Conservation (phyloP, 1,140 invertebrate genomes). For the Trissolcus basalis region DNA sequence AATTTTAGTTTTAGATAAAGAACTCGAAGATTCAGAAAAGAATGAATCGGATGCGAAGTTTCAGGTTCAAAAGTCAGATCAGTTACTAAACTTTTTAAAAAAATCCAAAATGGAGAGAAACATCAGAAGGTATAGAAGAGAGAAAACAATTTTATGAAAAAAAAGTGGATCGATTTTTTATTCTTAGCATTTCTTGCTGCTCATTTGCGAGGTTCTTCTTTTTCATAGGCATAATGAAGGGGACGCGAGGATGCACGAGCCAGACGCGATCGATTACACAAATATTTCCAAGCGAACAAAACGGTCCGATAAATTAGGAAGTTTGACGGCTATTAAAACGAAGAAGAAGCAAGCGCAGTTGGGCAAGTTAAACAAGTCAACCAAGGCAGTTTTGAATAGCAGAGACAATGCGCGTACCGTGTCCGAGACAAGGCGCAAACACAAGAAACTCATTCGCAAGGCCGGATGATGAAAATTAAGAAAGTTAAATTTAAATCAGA, state of each 20-base stretch:
- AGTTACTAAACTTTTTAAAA: too few species aligned
- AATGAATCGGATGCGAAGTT: too few species aligned
- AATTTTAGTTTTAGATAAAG: neutral
- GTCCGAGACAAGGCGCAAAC: conserved; percentile 9
- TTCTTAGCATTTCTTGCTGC: too few species aligned
- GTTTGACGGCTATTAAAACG: conserved; percentile 36
- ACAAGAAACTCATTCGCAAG: conserved; percentile 36
- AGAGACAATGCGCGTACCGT: conserved; percentile 5
- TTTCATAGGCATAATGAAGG: neutral
- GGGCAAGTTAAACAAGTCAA: conserved; percentile 29
- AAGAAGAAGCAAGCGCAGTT: conserved; percentile 9
- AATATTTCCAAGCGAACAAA: conserved; percentile 36
- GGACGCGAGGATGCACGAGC: conserved; percentile 2
- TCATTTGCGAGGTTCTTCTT: too few species aligned
- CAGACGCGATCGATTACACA: conserved; percentile 39
- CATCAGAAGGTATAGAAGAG: too few species aligned
- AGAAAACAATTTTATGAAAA: too few species aligned
- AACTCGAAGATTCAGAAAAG: too few species aligned
- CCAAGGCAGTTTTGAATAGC: conserved; percentile 30
- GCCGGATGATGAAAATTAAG: conserved; percentile 34
- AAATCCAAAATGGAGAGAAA: too few species aligned
- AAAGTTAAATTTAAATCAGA: conserved; percentile 44
- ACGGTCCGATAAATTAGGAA: conserved; percentile 47
- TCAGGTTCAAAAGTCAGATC: too few species aligned
- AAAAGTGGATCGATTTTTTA: too few species aligned